These are phyloP conservation scores for Petrocephalus sullivani DNA, from an alignment of 2,797 vertebrate genomes.

Conservation along the genomic window DNA sequence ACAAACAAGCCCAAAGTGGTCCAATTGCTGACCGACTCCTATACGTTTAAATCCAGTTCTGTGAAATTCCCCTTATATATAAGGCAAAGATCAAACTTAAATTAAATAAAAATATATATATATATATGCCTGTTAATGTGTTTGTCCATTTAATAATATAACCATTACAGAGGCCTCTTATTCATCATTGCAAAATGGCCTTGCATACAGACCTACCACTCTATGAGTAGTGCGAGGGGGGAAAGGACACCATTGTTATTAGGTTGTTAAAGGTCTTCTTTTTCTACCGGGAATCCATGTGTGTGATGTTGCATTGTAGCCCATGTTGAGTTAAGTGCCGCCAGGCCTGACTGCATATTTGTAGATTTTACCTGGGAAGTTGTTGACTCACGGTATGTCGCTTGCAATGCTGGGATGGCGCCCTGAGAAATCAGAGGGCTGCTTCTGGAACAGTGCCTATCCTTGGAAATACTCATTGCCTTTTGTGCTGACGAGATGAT, in stretches of 20 bases:
- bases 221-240: not conserved
- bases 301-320: not conserved
- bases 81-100: not conserved
- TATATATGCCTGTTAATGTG: not conserved
- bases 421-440: not conserved
- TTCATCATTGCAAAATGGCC: not conserved
- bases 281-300: not conserved
- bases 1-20: conserved; percentile 61
- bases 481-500: not conserved
- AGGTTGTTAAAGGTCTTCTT: not conserved
- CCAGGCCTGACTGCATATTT: not conserved
- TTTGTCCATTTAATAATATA: not conserved
- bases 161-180: not conserved
- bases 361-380: not conserved
- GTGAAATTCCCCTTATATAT: conserved; percentile 44
- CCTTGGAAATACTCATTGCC: not conserved
- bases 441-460: not conserved
- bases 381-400: not conserved
- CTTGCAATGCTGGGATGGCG: not conserved
- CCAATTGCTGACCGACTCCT: conserved; percentile 66
- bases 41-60: conserved; percentile 44
- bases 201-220: not conserved
- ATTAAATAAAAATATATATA: not conserved
- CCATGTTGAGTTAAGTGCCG: not conserved
- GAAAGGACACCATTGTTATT: not conserved